Evolutionary conservation across 2,888 invertebrate species (phyloP).

Genomic region (Theodoxus fluviatilis): DNA sequence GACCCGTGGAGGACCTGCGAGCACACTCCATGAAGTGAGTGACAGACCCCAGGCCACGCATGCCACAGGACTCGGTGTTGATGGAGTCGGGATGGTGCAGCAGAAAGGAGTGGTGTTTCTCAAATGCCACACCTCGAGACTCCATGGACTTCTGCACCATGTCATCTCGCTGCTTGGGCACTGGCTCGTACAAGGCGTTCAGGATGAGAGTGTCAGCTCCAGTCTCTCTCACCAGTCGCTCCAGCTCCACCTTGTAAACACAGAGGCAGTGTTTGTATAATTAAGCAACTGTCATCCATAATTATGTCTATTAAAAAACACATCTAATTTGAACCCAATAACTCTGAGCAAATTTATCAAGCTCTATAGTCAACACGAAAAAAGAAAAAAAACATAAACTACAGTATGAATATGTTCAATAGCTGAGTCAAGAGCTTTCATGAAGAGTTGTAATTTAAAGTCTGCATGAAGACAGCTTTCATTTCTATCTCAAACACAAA

Average conservation of each 20-base stretch:
- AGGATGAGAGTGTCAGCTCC: constrained; percentile 39
- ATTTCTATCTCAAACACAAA: too few relatives aligned
- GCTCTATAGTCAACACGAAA: too few relatives aligned
- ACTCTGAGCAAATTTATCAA: too few relatives aligned
- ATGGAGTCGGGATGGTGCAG: constrained; percentile 42
- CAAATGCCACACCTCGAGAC: constrained; percentile 34
- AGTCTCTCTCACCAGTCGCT: constrained; percentile 31
- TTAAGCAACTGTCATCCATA: too few relatives aligned
- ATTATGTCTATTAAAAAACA: too few relatives aligned
- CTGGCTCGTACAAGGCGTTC: constrained; percentile 45
- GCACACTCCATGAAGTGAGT: constrained; percentile 46
- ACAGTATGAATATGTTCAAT: too few relatives aligned
- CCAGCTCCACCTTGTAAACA: constrained; percentile 31
- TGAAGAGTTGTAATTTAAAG: too few relatives aligned
- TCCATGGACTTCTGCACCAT: constrained; percentile 35
- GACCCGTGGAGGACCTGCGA: constrained; percentile 37
- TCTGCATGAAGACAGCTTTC: too few relatives aligned
- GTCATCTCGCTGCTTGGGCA: constrained; percentile 41
- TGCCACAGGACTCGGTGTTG: constrained; percentile 39
- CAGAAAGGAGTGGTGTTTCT: constrained; percentile 40
- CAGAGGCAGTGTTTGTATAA: too few relatives aligned
- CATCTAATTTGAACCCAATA: too few relatives aligned
- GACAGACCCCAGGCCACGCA: constrained; percentile 44
- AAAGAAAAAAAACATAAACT: too few relatives aligned
- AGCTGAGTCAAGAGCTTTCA: too few relatives aligned